phyloP scores from a whole-genome alignment of 2,888 invertebrate genomes.

The Mellilla xanthometata region DNA sequence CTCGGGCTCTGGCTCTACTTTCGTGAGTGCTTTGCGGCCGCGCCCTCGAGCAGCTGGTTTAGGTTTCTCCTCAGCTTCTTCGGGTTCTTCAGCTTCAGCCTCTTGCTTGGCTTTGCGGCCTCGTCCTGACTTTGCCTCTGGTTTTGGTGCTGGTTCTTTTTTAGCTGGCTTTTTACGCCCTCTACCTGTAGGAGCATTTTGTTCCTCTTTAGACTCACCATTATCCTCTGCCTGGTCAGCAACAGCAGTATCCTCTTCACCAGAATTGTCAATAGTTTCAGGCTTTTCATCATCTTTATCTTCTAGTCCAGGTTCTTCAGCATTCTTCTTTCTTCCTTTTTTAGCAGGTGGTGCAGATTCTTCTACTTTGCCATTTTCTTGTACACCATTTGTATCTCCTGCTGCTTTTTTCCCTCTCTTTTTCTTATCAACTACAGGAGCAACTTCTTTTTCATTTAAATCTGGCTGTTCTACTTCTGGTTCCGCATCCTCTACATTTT shows the following conservation, averaged over 20 bases:
- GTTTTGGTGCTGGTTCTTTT: constrained; percentile 49
- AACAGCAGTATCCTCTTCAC: constrained; percentile 51
- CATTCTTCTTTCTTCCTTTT: constrained; percentile 60
- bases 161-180: constrained; percentile 63
- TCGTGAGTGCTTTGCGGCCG: constrained; percentile 55
- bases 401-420: constrained; percentile 62
- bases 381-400: constrained; percentile 41
- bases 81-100: constrained; percentile 33
- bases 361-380: constrained; percentile 46
- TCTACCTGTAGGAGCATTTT: constrained; percentile 39
- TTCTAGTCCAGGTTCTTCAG: constrained; percentile 41
- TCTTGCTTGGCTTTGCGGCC: constrained; percentile 58
- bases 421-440: constrained; percentile 45
- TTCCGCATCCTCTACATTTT: constrained; percentile 45
- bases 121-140: constrained; percentile 46
- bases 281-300: constrained; percentile 36
- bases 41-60: constrained; percentile 52
- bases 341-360: constrained; percentile 54
- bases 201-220: constrained; percentile 48
- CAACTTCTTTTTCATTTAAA: constrained; percentile 33
- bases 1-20: constrained; percentile 39
- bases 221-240: constrained; percentile 52
- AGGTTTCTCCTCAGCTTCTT: constrained; percentile 53
- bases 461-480: constrained; percentile 36
- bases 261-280: constrained; percentile 47